Base-by-base conservation (phyloP, 2,888 invertebrate species). In the Schizotus pectinicornis region DNA sequence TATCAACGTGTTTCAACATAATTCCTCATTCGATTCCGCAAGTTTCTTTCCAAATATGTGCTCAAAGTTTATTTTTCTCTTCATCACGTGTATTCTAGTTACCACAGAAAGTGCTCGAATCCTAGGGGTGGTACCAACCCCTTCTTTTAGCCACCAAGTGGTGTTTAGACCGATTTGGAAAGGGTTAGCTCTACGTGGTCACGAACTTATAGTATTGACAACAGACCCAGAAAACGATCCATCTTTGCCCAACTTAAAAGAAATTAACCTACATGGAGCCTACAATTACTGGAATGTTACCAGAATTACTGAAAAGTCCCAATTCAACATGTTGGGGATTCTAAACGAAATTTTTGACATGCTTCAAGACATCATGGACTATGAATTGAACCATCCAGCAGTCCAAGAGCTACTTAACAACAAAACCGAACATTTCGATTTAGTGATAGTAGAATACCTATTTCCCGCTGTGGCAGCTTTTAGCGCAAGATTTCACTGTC, bases 151-250 rank as follows among this genome's bases (percentile, higher is more conserved):
- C 47, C 74, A 75, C 48, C 74, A 75, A 59, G 39, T 65, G 11
- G 65, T 68, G 2, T 74, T 67, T 37, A 65, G 65, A 52, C 67
- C 70, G 39, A 61, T 74, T 52, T 72, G 71, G 70, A 65, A 52
- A 43, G 72, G 70, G 59, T 47, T 75, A 13, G 66, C 69, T 3
- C 35, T 55, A 36, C 54, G 74, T 47, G 77, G 77, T 33, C 78
- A 78, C 56, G 60, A 77, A 46, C 63, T 78, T 6, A 75, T 76
- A 2, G 64, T 75, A 6, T 56, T 77, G n/a, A 73, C 77, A 3
- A 73, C 77, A 2, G 59, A 73, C 39, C 72, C 72, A 6, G 54
- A 68, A 11, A 60, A 61, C 1, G 62, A 68, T 50, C 47, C 61
- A 0, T 31, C 50, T 6, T 43, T 68, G 11, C 47, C 56, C n/a